Percentiles rank a stretch among this genome's conserved stretches.
Evolutionary conservation across 2,113 vertebrate species (phyloP).

Genomic region (Motacilla tschutschensis): DNA sequence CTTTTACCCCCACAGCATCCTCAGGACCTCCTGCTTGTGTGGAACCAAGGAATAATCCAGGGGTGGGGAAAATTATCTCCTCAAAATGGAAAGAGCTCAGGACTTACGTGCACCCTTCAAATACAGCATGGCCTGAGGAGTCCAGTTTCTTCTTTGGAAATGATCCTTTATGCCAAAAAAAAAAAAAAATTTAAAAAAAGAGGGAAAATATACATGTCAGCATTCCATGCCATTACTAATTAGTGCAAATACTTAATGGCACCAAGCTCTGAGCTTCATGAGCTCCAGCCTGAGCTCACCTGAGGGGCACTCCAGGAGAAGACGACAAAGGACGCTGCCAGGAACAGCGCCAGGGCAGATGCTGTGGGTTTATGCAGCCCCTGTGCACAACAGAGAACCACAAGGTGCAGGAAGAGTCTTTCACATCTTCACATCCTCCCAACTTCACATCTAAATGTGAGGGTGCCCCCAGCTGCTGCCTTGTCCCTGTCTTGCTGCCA

Average conservation of each 20-base stretch:
- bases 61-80: neutral
- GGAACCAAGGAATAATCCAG: neutral
- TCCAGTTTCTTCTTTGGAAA: slow-evolving; percentile 92
- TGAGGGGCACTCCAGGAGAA: slow-evolving; percentile 77
- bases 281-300: slow-evolving; percentile 64
- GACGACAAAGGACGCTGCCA: slow-evolving; percentile 72
- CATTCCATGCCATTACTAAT: neutral
- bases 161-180: slow-evolving; percentile 62
- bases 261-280: neutral
- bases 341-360: slow-evolving; percentile 69
- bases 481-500: neutral
- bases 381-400: slow-evolving; percentile 60
- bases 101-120: slow-evolving; percentile 94
- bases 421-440: neutral
- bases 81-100: neutral
- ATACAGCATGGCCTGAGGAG: slow-evolving; percentile 94
- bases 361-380: slow-evolving; percentile 62
- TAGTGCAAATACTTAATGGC: neutral
- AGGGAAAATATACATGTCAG: neutral
- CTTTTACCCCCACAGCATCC: neutral
- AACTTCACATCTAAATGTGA: neutral
- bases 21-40: neutral
- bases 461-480: neutral
- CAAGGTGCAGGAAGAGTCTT: neutral
- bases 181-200: neutral